Evolutionary conservation across 2,797 vertebrate species (phyloP).

Genomic region (Enteromius radiatus): DNA sequence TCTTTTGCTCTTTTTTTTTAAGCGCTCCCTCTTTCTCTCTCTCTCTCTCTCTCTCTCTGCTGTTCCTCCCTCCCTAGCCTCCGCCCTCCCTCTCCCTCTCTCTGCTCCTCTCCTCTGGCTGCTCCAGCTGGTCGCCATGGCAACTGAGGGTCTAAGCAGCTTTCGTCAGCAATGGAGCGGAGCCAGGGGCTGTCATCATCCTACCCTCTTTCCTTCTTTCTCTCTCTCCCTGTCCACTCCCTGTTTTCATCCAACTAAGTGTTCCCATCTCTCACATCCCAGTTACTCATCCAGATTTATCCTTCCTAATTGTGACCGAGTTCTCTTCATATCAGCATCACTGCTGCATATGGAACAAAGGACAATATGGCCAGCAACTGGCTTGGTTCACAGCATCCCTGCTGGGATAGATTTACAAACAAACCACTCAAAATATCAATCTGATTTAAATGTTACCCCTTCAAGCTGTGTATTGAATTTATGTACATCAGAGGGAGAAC

Average conservation of each 20-base stretch:
- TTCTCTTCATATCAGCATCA: constrained; percentile 33
- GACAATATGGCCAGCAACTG: constrained; percentile 31
- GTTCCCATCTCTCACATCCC: constrained; percentile 37
- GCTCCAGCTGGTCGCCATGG: constrained; percentile 77
- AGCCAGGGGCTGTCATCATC: constrained; percentile 83
- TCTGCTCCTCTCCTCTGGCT: constrained; percentile 81
- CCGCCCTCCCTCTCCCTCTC: constrained; percentile 74
- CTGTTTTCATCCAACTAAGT: constrained; percentile 35
- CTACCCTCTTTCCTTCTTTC: constrained; percentile 61
- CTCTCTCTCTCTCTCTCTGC: constrained; percentile 62
- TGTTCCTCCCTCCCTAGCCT: constrained; percentile 74
- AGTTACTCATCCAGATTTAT: constrained; percentile 27
- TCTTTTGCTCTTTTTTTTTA: constrained; percentile 50
- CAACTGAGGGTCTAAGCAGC: constrained; percentile 87
- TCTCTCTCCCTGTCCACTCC: constrained; percentile 43
- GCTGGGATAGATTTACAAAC: constrained; percentile 53
- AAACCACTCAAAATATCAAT: constrained; percentile 54
- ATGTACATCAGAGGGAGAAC: not conserved
- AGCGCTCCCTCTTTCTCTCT: constrained; percentile 63
- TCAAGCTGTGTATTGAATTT: not conserved
- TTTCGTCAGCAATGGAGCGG: constrained; percentile 87
- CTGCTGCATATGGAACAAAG: constrained; percentile 11
- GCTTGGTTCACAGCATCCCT: constrained; percentile 38
- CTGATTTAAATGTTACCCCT: not conserved
- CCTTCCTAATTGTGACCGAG: not conserved